These are phyloP conservation scores for Drosophila ironensis DNA, from an alignment of 1,140 invertebrate genomes.

Conservation along the genomic window DNA sequence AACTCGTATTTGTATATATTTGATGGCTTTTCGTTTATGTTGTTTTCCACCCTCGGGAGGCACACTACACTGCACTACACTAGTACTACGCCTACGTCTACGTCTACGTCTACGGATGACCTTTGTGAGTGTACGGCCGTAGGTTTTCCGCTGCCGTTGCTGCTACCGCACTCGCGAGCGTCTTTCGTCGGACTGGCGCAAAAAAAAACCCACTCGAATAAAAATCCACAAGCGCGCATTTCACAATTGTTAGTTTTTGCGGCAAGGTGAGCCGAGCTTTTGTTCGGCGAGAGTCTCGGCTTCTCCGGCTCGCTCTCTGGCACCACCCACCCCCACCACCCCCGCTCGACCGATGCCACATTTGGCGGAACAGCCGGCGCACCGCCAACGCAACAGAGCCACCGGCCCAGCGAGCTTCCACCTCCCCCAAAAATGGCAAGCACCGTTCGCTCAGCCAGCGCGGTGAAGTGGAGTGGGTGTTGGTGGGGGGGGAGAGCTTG, in stretches of 20 bases:
- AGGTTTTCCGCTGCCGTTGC: conserved; percentile 10
- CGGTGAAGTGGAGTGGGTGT: background rate
- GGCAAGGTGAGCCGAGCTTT: conserved; percentile 45
- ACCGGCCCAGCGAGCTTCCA: conserved; percentile 50
- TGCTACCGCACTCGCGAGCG: conserved; percentile 63
- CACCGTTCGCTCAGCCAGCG: no score
- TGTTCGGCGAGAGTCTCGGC: conserved; percentile 2
- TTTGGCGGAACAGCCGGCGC: conserved; percentile 43
- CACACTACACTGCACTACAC: conserved; percentile 33
- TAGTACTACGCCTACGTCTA: conserved; percentile 1
- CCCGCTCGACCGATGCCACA: conserved; percentile 7
- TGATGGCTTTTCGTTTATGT: conserved; percentile 8
- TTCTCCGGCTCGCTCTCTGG: conserved; percentile 1
- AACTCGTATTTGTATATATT: conserved; percentile 24
- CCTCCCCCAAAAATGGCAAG: conserved; percentile 72
- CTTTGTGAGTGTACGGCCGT: background rate
- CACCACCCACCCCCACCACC: background rate
- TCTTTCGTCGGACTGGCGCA: conserved; percentile 67
- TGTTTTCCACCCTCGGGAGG: conserved; percentile 36
- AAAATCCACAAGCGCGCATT: conserved; percentile 33
- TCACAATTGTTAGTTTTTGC: conserved; percentile 42
- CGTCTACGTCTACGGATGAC: no score
- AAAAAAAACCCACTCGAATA: conserved; percentile 29
- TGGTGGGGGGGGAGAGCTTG: no score
- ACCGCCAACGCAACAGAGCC: conserved; percentile 67